A percentile compares a stretch with the other conserved stretches of the same genome.
Evolutionary conservation across 2,797 vertebrate genomes (phyloP).

Genomic region (Macropus fuliginosus): DNA sequence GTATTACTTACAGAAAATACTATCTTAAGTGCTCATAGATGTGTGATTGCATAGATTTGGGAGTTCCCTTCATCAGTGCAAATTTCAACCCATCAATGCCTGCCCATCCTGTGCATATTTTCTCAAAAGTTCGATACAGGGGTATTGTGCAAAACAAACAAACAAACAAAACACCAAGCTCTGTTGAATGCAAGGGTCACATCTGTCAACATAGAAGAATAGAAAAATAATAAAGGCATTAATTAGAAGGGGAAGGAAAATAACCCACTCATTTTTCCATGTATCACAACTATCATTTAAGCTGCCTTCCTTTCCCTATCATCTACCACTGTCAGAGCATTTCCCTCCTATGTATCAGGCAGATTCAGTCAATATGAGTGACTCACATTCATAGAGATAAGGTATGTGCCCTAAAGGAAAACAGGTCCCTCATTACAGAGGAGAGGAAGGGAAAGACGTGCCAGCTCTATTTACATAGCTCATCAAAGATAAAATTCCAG

Average conservation of each 20-base stretch:
- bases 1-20: not conserved
- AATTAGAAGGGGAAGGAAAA: not conserved
- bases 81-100: not conserved
- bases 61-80: not conserved
- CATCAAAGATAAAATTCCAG: not conserved
- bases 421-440: not conserved
- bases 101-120: not conserved
- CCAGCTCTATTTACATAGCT: not conserved
- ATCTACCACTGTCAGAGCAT: not conserved
- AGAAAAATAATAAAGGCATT: not conserved
- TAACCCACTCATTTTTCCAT: not conserved
- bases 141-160: not conserved
- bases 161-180: not conserved
- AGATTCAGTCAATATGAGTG: constrained; percentile 21
- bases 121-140: not conserved
- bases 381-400: not conserved
- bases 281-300: not conserved
- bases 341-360: not conserved
- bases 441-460: constrained; percentile 21
- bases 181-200: not conserved
- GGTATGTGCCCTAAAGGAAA: constrained; percentile 39
- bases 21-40: not conserved
- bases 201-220: not conserved
- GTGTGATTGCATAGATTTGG: not conserved
- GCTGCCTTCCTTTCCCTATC: not conserved